Conservation (phyloP, 2,888 invertebrate genomes). For the Ptychoptera albimana region DNA sequence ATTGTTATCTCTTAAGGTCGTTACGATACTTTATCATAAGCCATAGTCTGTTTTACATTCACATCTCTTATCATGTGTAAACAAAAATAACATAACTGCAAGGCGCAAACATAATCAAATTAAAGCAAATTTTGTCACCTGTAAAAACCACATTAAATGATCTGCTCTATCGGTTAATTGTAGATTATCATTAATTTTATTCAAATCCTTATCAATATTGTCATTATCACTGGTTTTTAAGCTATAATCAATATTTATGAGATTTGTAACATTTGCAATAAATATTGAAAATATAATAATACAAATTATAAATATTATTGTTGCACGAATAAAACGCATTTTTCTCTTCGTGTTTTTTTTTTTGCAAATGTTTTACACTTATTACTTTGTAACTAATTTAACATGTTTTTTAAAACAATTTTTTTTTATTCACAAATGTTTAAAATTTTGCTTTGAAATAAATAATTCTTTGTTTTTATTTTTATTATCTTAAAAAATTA, state of each 20-base stretch:
- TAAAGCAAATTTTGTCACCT: conserved; percentile 36
- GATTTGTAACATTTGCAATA: conserved; percentile 50
- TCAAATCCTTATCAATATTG: conserved; percentile 16
- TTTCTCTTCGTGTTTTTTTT: conserved; percentile 8
- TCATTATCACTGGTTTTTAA: conserved; percentile 28
- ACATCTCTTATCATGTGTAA: background rate
- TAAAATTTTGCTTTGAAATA: too few relatives aligned
- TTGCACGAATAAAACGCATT: conserved; percentile 49
- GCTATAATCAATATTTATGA: conserved; percentile 41
- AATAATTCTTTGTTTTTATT: too few relatives aligned
- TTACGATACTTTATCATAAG: too few relatives aligned
- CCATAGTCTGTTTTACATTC: too few relatives aligned
- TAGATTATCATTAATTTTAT: conserved; percentile 27
- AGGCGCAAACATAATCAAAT: background rate
- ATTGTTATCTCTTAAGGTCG: too few relatives aligned
- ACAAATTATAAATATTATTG: conserved; percentile 41
- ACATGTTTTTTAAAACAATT: too few relatives aligned
- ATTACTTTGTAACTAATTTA: too few relatives aligned
- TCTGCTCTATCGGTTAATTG: conserved; percentile 37
- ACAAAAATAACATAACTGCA: background rate
- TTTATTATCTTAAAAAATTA: too few relatives aligned
- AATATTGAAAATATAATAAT: conserved; percentile 49
- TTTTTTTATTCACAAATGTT: too few relatives aligned
- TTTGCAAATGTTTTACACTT: too few relatives aligned
- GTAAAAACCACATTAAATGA: conserved; percentile 60